A percentile compares a stretch with the other conserved stretches of the same genome.
phyloP scores from a whole-genome alignment of 2,888 invertebrate genomes.

The Metallyticus violacea region DNA sequence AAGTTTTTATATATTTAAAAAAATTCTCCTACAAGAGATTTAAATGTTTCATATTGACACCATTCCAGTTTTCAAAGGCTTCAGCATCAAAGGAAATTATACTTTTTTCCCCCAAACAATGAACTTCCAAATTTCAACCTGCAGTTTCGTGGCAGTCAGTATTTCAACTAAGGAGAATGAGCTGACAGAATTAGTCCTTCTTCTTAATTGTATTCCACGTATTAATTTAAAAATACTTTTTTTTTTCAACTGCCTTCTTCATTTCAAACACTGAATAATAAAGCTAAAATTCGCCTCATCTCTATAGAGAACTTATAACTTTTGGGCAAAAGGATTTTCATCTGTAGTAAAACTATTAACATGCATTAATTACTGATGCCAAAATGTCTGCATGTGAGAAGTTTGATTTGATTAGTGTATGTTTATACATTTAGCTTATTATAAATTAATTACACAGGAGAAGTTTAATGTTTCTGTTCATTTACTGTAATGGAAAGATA shows the following conservation, averaged over 20 bases:
- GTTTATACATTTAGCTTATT: neutral
- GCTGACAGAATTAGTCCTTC: neutral
- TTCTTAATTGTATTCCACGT: neutral
- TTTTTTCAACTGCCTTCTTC: neutral
- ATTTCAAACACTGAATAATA: neutral
- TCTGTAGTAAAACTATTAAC: too few relatives aligned
- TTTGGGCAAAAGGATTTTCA: neutral
- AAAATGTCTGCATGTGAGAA: neutral
- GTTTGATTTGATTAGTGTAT: neutral
- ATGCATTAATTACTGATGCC: too few relatives aligned
- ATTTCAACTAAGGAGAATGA: too few relatives aligned
- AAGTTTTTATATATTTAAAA: neutral
- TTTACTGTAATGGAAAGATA: neutral
- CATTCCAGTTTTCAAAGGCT: neutral
- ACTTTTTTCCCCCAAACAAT: neutral
- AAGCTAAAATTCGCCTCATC: neutral
- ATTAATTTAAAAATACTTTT: neutral
- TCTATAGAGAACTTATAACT: neutral
- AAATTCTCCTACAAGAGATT: neutral
- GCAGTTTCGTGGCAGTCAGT: neutral
- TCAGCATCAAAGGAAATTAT: neutral
- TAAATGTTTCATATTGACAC: neutral
- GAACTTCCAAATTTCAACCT: neutral
- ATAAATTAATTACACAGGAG: neutral
- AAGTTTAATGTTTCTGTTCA: neutral